Evolutionary conservation across 2,797 vertebrate genomes (phyloP).

Genomic region (Crenuchus spilurus): DNA sequence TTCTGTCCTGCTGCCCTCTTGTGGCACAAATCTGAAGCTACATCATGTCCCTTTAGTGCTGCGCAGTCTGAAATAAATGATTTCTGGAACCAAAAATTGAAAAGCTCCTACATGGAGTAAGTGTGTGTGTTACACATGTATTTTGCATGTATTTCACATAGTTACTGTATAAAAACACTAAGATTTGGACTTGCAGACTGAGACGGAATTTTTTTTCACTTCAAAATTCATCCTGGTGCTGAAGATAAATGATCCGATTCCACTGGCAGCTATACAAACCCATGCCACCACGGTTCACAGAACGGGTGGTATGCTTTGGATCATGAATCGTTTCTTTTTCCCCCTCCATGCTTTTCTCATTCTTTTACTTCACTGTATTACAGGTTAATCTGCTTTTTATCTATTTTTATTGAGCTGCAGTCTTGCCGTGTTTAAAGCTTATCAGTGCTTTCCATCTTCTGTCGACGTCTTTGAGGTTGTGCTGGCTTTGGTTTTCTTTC

Average conservation of each 20-base stretch:
- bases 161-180: too few relatives aligned
- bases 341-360: neutral
- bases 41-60: too few relatives aligned
- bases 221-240: too few relatives aligned
- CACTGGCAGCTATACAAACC: conserved; percentile 1
- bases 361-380: neutral
- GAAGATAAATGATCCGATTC: neutral
- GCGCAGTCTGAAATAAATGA: too few relatives aligned
- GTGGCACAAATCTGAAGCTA: too few relatives aligned
- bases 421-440: neutral
- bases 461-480: neutral
- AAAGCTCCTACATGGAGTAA: too few relatives aligned
- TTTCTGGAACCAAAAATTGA: too few relatives aligned
- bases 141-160: too few relatives aligned
- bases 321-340: neutral
- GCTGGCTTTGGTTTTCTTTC: neutral
- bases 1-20: too few relatives aligned
- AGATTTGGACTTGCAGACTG: too few relatives aligned
- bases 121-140: too few relatives aligned
- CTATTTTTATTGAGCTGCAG: neutral
- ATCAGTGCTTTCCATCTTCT: neutral
- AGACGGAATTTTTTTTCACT: too few relatives aligned
- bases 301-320: neutral
- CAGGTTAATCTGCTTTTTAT: neutral
- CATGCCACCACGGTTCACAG: neutral